Conservation (phyloP, 1,140 invertebrate genomes). For the Leptinotarsa texana region DNA sequence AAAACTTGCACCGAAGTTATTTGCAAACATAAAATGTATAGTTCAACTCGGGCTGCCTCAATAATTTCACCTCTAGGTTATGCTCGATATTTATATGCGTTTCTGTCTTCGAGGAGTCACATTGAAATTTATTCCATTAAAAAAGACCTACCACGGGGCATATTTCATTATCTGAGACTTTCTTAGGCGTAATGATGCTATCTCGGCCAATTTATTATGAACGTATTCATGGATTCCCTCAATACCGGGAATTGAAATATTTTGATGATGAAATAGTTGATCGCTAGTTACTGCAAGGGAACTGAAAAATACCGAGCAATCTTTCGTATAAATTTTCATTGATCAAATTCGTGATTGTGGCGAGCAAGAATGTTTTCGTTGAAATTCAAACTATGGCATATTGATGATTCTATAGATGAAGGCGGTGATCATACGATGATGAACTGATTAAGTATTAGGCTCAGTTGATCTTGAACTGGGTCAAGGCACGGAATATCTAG, state of each 20-base stretch:
- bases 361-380: no score
- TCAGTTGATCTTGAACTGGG: no score
- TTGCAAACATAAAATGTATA: slow-evolving; percentile 6
- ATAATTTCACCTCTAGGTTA: slow-evolving; percentile 3
- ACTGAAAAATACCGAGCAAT: no score
- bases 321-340: no score
- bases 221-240: neutral
- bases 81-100: slow-evolving; percentile 1
- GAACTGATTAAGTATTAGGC: no score
- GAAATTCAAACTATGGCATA: no score
- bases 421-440: no score
- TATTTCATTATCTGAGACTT: slow-evolving; percentile 2
- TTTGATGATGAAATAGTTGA: no score
- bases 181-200: slow-evolving; percentile 3
- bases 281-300: no score
- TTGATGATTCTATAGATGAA: no score
- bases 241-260: neutral
- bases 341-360: no score
- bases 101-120: slow-evolving; percentile 5
- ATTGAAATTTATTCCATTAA: slow-evolving; percentile 3
- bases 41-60: neutral
- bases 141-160: neutral
- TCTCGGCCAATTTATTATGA: neutral
- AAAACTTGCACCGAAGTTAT: neutral
- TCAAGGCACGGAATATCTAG: no score